Evolutionary conservation across 2,888 invertebrate species (phyloP).

Genomic region (Idaea dimidiata): DNA sequence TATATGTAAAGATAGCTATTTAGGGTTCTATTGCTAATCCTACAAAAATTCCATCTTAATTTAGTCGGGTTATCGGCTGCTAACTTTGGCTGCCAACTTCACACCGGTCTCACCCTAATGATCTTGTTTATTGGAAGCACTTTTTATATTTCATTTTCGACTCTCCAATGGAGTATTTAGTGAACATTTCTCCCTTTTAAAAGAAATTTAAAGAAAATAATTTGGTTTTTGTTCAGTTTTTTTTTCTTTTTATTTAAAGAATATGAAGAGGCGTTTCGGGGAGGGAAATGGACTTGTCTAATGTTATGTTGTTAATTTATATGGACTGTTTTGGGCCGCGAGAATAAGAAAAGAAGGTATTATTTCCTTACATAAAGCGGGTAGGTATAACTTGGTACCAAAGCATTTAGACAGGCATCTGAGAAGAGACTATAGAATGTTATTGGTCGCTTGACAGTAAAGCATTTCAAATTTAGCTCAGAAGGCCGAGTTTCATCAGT

Average conservation of each 20-base stretch:
- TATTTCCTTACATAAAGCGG: too few species aligned
- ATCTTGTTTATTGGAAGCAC: conserved; percentile 77
- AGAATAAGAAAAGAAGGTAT: neutral
- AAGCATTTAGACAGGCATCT: too few species aligned
- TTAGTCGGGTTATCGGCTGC: too few species aligned
- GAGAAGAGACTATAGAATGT: too few species aligned
- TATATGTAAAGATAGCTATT: too few species aligned
- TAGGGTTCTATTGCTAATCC: too few species aligned
- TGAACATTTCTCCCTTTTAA: conserved; percentile 48
- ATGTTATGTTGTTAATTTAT: conserved; percentile 1
- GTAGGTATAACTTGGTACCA: too few species aligned
- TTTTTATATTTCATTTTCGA: conserved; percentile 71
- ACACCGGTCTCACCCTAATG: conserved; percentile 61
- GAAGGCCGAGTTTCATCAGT: too few species aligned
- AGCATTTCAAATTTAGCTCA: too few species aligned
- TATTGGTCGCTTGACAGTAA: too few species aligned
- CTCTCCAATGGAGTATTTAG: conserved; percentile 62
- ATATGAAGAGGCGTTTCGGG: neutral
- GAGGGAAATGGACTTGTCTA: neutral
- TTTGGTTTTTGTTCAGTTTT: conserved; percentile 4
- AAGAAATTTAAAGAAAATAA: conserved; percentile 5
- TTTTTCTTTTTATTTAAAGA: neutral
- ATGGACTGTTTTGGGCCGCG: neutral
- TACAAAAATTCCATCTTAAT: too few species aligned
- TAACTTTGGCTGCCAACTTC: too few species aligned